Conservation (phyloP, 2,888 invertebrate genomes). For the Seira sanloemensis region DNA sequence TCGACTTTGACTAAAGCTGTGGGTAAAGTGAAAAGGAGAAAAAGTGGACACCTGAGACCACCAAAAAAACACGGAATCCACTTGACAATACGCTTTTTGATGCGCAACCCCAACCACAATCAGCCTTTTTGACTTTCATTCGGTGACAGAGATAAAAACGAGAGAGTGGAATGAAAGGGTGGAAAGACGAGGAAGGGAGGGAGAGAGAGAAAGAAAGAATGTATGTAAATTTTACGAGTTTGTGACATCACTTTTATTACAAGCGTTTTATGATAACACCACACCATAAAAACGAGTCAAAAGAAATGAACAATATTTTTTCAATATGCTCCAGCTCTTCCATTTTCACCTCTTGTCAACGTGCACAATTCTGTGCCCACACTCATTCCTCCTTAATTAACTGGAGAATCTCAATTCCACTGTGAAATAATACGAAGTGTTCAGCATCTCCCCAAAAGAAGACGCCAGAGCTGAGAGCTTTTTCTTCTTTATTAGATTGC, state of each 20-base stretch:
- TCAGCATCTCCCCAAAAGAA: no score
- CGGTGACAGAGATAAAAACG: slow-evolving; percentile 31
- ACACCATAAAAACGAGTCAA: slow-evolving; percentile 7
- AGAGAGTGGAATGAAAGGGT: no score
- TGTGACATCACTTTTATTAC: slow-evolving; percentile 14
- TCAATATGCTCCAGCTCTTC: slow-evolving; percentile 31
- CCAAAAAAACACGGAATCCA: slow-evolving; percentile 43
- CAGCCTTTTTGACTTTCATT: slow-evolving; percentile 7
- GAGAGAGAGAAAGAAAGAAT: slow-evolving; percentile 50
- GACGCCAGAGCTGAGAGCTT: no score
- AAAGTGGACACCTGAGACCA: slow-evolving; percentile 61
- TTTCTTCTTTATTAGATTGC: no score
- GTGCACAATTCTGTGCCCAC: no score
- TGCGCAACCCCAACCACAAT: slow-evolving; percentile 11
- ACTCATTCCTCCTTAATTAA: no score
- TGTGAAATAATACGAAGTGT: no score
- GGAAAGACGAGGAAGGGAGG: slow-evolving; percentile 51
- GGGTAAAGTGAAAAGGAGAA: not conserved
- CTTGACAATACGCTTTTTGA: slow-evolving; percentile 32
- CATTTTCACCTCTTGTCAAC: slow-evolving; percentile 3
- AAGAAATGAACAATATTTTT: not conserved
- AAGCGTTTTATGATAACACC: slow-evolving; percentile 19
- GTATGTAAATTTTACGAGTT: slow-evolving; percentile 38
- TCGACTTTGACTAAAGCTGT: slow-evolving; percentile 7
- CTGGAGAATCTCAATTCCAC: no score